Evolutionary conservation across 2,797 vertebrate species (phyloP).

Genomic region (Cirrhinus mrigala): DNA sequence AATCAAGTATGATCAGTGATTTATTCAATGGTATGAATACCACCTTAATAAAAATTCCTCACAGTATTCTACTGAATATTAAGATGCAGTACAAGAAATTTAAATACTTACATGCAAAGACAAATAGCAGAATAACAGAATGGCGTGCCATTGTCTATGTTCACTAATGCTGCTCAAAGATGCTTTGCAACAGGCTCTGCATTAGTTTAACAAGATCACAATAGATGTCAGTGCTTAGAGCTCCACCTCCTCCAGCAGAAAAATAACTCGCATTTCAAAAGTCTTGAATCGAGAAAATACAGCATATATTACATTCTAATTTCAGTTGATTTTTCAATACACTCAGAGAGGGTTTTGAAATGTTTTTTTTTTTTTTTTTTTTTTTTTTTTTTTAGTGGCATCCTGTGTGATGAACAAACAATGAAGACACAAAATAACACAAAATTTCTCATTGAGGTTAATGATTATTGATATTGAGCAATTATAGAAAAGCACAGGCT

Average conservation of each 20-base stretch:
- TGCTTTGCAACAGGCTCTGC: not conserved
- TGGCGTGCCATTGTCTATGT: not conserved
- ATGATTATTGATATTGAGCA: too few relatives aligned
- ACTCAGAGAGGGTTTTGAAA: too few relatives aligned
- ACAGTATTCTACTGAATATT: not conserved
- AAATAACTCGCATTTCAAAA: not conserved
- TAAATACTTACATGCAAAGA: not conserved
- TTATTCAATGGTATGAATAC: not conserved
- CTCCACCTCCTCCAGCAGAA: not conserved
- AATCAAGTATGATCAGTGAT: not conserved
- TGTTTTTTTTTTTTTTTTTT: too few relatives aligned
- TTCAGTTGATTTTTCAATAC: too few relatives aligned
- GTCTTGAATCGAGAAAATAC: too few relatives aligned
- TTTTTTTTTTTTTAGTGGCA: too few relatives aligned
- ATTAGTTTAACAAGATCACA: not conserved
- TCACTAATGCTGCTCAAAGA: not conserved
- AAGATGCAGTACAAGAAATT: not conserved
- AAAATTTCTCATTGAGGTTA: too few relatives aligned
- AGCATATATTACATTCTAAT: too few relatives aligned
- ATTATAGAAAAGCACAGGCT: too few relatives aligned
- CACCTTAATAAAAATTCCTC: not conserved
- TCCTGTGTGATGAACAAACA: too few relatives aligned
- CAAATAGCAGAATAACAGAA: not conserved
- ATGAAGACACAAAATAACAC: too few relatives aligned
- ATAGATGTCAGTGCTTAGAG: not conserved